Evolutionary conservation across 1,140 invertebrate genomes (phyloP).

Genomic region (Leptonema lineaticorne): DNA sequence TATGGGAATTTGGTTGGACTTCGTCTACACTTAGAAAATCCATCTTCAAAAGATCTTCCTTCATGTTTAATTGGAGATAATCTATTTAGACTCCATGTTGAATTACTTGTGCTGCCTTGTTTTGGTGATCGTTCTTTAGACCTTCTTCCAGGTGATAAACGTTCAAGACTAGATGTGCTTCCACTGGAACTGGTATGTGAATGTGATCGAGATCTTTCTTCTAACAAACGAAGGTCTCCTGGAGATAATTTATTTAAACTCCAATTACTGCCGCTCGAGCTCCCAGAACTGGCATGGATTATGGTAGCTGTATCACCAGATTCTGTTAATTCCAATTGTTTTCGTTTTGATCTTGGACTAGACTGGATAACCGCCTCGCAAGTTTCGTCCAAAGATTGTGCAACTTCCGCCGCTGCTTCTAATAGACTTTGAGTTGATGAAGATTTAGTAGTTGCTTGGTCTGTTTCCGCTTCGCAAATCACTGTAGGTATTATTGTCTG

Average conservation of each 20-base stretch:
- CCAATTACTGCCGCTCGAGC: constrained; percentile 57
- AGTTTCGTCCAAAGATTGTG: constrained; percentile 66
- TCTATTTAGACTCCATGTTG: constrained; percentile 56
- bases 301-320: constrained; percentile 53
- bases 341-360: constrained; percentile 57
- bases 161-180: constrained; percentile 55
- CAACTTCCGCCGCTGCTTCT: constrained; percentile 67
- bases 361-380: constrained; percentile 64
- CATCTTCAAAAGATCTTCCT: constrained; percentile 54
- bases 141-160: constrained; percentile 53
- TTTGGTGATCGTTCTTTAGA: constrained; percentile 57
- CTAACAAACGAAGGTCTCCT: constrained; percentile 57
- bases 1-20: constrained; percentile 54
- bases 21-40: constrained; percentile 50
- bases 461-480: constrained; percentile 35
- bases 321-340: constrained; percentile 53
- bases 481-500: constrained; percentile 32
- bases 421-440: constrained; percentile 54
- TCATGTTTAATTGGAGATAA: constrained; percentile 54
- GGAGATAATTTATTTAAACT: constrained; percentile 56
- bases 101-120: constrained; percentile 55
- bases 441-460: constrained; percentile 31
- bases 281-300: constrained; percentile 53
- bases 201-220: constrained; percentile 56
- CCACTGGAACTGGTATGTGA: constrained; percentile 56